A percentile compares a stretch with the other conserved stretches of the same genome.
Conservation (phyloP, 1,140 invertebrate genomes). For the Eumaeus atala region DNA sequence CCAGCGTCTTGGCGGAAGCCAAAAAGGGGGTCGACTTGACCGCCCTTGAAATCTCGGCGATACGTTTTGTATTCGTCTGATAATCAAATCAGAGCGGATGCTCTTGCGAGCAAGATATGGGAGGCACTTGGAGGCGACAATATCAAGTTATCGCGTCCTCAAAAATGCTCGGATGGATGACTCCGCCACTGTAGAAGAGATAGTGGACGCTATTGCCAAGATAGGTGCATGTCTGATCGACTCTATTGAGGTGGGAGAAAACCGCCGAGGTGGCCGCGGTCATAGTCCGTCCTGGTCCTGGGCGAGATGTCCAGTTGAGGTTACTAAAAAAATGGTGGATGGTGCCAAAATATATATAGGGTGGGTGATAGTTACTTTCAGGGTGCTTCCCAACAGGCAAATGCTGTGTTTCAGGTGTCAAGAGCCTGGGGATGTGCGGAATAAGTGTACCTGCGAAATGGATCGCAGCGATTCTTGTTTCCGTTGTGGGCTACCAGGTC, state of each 20-base stretch:
- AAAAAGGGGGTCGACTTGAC: no score
- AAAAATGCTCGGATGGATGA: conserved; percentile 16
- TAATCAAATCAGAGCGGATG: conserved; percentile 13
- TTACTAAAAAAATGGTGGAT: conserved; percentile 11
- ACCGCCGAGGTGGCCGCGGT: background rate
- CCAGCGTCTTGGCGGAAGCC: no score
- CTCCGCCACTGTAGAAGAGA: conserved; percentile 8
- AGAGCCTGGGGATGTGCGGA: conserved; percentile 5
- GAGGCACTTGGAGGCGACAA: background rate
- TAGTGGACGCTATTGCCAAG: conserved; percentile 5
- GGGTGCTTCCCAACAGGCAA: background rate
- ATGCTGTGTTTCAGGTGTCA: conserved; percentile 17
- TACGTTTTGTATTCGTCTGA: conserved; percentile 12
- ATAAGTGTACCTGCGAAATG: conserved; percentile 1
- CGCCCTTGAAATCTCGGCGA: no score
- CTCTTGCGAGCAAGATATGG: conserved; percentile 13
- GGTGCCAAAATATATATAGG: no score
- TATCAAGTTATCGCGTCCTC: conserved; percentile 10
- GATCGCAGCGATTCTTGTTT: conserved; percentile 18
- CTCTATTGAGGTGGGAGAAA: no score
- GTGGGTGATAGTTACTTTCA: background rate
- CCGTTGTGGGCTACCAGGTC: conserved; percentile 12
- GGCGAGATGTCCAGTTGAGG: conserved; percentile 17
- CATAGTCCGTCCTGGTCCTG: background rate
- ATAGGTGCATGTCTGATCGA: no score